Conservation (phyloP, 2,888 invertebrate species). For the Acronicta aceris region DNA sequence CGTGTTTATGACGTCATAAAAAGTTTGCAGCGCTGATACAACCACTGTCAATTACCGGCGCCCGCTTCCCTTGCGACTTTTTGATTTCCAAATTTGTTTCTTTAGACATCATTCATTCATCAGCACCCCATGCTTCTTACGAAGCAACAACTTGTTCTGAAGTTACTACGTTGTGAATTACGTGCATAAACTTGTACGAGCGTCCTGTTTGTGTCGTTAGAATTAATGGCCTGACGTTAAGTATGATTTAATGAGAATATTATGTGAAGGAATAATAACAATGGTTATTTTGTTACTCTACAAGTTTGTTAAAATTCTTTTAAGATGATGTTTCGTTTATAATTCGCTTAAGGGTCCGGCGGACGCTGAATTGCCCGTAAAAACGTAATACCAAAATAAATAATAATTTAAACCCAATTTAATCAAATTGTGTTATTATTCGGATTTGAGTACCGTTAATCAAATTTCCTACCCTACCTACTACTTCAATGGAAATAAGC, state of each 20-base stretch:
- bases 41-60: slow-evolving; percentile 80
- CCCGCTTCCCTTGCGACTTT: slow-evolving; percentile 62
- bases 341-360: no score
- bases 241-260: slow-evolving; percentile 1
- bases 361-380: no score
- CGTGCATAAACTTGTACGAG: slow-evolving; percentile 37
- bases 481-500: no score
- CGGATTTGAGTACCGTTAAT: no score
- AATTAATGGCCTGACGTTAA: slow-evolving; percentile 4
- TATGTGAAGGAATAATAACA: slow-evolving; percentile 1
- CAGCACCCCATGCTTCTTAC: slow-evolving; percentile 39
- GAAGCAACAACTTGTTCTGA: slow-evolving; percentile 41
- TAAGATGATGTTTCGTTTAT: no score
- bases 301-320: neutral
- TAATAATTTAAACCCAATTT: no score
- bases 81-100: slow-evolving; percentile 64
- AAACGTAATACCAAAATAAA: no score
- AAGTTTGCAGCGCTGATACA: slow-evolving; percentile 84
- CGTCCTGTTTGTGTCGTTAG: slow-evolving; percentile 22
- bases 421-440: no score
- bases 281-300: neutral
- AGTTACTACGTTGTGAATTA: slow-evolving; percentile 47
- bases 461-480: no score
- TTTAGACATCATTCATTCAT: slow-evolving; percentile 58
- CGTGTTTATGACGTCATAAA: slow-evolving; percentile 86